These are phyloP conservation scores for Bacillus rossius DNA, from an alignment of 1,140 invertebrate genomes.

Conservation along the genomic window DNA sequence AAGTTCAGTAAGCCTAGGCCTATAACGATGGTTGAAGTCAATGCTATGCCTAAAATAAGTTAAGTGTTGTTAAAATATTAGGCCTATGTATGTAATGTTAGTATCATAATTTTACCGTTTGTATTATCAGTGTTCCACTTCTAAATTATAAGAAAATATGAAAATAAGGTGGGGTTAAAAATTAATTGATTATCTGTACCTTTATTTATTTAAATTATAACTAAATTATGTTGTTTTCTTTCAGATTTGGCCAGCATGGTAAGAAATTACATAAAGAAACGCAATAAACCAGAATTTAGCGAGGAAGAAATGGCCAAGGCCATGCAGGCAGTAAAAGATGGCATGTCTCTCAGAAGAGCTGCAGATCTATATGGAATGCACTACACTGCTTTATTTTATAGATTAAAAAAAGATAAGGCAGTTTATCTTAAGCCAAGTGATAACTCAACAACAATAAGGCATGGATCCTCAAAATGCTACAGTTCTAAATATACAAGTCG, in stretches of 20 bases:
- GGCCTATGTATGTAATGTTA: background rate
- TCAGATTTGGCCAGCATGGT: background rate
- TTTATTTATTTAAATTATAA: too few relatives aligned
- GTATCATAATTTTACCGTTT: background rate
- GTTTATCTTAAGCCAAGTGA: too few relatives aligned
- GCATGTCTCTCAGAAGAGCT: background rate
- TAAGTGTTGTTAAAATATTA: background rate
- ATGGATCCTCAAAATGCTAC: too few relatives aligned
- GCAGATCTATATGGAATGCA: constrained; percentile 1
- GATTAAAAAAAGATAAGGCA: background rate
- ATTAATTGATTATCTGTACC: too few relatives aligned
- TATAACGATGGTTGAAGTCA: background rate
- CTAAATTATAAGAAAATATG: too few relatives aligned
- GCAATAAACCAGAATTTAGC: constrained; percentile 3
- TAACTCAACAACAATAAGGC: background rate
- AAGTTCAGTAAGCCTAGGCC: too few relatives aligned
- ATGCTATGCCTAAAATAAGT: too few relatives aligned
- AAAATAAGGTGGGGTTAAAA: too few relatives aligned
- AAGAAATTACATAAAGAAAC: constrained; percentile 4
- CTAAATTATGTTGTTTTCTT: too few relatives aligned
- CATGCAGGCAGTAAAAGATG: background rate
- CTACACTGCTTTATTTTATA: constrained; percentile 1
- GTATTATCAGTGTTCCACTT: too few relatives aligned
- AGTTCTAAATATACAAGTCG: background rate
- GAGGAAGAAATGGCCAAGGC: constrained; percentile 1